Conservation (phyloP, 30 jellyfish, hydroid and myxozoan genomes). For the Aurelia sp. region DNA sequence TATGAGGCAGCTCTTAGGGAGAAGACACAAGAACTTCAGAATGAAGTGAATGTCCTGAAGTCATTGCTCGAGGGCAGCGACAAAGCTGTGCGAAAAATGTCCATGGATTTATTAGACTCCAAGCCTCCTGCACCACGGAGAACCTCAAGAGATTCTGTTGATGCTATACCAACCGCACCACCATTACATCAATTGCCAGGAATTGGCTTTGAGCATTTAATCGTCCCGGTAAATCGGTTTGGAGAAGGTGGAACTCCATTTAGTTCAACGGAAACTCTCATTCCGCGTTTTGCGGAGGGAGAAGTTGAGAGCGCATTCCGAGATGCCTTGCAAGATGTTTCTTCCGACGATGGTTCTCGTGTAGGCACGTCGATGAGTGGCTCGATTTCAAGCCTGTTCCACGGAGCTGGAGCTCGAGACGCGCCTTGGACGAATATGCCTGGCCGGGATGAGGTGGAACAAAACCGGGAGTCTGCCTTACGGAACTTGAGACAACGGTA, state of each 20-base stretch:
- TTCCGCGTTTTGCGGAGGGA: constrained; percentile 65
- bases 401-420: constrained; percentile 13
- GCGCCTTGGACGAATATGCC: constrained; percentile 13
- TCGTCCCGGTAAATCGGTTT: constrained; percentile 9
- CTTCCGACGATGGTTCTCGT: constrained; percentile 64
- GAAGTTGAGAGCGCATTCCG: constrained; percentile 25
- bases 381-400: constrained; percentile 39
- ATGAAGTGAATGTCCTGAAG: constrained; percentile 40
- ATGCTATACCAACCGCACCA: constrained; percentile 43
- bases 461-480: constrained; percentile 16
- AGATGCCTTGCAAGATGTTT: constrained; percentile 39
- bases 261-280: constrained; percentile 54
- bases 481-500: constrained; percentile 40
- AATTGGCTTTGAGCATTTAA: constrained; percentile 3
- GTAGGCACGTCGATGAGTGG: constrained; percentile 37
- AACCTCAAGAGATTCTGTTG: constrained; percentile 25
- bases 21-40: constrained; percentile 52
- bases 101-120: constrained; percentile 1
- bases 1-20: constrained; percentile 27
- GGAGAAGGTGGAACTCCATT: constrained; percentile 40
- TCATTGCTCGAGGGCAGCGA: constrained; percentile 47
- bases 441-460: constrained; percentile 58
- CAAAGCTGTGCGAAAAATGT: neutral
- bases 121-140: neutral
- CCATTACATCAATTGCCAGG: constrained; percentile 18